These are phyloP conservation scores for Corapipo altera DNA, from an alignment of 2,113 vertebrate genomes.

Conservation along the genomic window DNA sequence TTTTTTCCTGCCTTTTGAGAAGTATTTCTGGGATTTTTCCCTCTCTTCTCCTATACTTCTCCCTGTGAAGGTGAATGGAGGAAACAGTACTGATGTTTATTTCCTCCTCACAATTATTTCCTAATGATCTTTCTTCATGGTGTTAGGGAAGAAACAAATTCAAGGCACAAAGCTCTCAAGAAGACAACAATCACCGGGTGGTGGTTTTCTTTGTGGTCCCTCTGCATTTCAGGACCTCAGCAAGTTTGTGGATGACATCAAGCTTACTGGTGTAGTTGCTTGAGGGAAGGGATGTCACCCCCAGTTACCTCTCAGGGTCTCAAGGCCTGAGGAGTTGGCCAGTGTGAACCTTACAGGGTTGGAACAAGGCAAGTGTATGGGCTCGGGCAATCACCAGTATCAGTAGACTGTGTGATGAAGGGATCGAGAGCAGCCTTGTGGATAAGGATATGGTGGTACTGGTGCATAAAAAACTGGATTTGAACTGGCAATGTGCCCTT, in stretches of 20 bases:
- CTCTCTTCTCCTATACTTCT: neutral
- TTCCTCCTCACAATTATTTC: neutral
- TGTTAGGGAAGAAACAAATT: neutral
- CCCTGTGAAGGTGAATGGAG: neutral
- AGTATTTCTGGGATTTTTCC: neutral
- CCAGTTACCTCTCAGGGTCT: neutral
- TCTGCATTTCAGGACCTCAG: neutral
- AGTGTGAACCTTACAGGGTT: neutral
- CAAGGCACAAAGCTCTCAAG: neutral
- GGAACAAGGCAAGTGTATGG: neutral
- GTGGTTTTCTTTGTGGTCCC: neutral
- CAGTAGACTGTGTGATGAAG: neutral
- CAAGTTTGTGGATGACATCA: neutral
- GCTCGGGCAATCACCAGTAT: neutral
- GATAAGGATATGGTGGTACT: neutral
- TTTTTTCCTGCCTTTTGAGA: neutral
- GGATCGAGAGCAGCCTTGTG: neutral
- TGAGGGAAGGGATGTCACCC: neutral
- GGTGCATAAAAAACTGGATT: neutral
- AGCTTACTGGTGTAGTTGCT: neutral
- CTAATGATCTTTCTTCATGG: neutral
- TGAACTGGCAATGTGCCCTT: neutral
- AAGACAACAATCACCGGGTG: neutral
- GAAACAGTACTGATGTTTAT: neutral
- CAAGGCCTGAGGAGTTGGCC: neutral